Evolutionary conservation across 2,888 invertebrate genomes (phyloP), one percentile per base, ranked within the genome.

Genomic region (Lingula anatina): DNA sequence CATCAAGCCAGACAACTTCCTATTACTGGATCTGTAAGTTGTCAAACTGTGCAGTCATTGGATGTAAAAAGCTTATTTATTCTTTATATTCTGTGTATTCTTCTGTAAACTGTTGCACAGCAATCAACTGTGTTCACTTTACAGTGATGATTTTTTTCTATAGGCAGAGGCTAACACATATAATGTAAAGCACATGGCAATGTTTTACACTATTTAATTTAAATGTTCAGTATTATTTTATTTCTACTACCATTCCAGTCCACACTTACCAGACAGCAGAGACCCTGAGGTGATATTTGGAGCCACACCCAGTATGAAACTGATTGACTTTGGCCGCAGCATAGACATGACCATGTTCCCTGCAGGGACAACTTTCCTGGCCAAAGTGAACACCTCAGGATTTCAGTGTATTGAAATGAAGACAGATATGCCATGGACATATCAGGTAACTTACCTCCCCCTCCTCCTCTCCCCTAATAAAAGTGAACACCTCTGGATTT

Each of bases 321-420:
- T 96, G 47, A 95, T 95, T 66, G 96, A 96, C 78, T 90, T 91
- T 78, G 96, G 96, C 28, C 88, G 90, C 68, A 87, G 90, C 60
- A 94, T 96, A 71, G 96, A 96, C 74, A 89, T 95, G 89, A 83
- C 84, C 42, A 79, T 89, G 56, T 89, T 89, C 67, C 87, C 89
- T 15, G 80, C 84, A 57, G 85, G 83, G 40, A 88, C 89, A 28
- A 84, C 84, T 39, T 94, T 94, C 76, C 85, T 80, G n/a, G 73
- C 77, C 53, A 65, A 62, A 31, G 76, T 78, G 61, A 65, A 86
- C 12, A 80, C 80, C 2, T 64, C 71, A 28, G 71, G 71, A 31
- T 80, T 81, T 58, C 75, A 78, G 53, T 81, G 81, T 54, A 74
- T 88, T 45, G 95, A 96, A 80, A 96, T 96, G 94, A 83, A 84